Base-by-base conservation (phyloP, 1,140 invertebrate species). In the Delia radicum region DNA sequence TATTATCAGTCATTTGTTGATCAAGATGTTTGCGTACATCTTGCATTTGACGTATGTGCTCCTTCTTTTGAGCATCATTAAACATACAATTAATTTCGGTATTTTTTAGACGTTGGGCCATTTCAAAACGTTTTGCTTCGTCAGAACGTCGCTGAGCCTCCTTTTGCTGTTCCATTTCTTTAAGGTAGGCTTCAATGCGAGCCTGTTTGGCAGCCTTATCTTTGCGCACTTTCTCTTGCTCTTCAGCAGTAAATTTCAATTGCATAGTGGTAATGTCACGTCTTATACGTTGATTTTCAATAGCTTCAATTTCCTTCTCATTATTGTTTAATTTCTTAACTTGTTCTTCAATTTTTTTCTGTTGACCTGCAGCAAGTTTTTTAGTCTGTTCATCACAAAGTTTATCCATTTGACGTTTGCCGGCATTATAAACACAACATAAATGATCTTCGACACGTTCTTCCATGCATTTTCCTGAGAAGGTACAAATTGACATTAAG, bases 341-440 rank as follows among this genome's bases (percentile, higher is more conserved):
- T 83, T 79, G 0, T 55, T 75, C 31, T 78, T 75, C 71, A 78
- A 69, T 46, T 78, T 69, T 76, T 77, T 61, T 33, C 79, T 83
- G 1, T 81, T 77, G 37, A 78, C 76, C 18, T 79, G 80, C 6
- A 80, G 83, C 12, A 74, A 69, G 65, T 31, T 72, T 77, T 21
- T 73, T 73, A 12, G 42, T 61, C 27, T 73, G 72, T 28, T 73
- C 72, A 12, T 3, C 24, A 24, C 72, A 48, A 5, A 82, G 73
- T 10, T 26, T 29, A 28, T 85, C 83, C 69, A 85, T 13, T 7
- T 77, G 75, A 2, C 77, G 61, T 42, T 83, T 83, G 18, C 79
- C 81, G 26, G 78, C 48, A 74, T 83, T 85, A 67, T 85, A 83
- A 15, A 81, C 72, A 21, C 80, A 79, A 46, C 81, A 84, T 71